Conservation (phyloP, 64 coral and sea anemone genomes). For the Stichodactyla mertensii region DNA sequence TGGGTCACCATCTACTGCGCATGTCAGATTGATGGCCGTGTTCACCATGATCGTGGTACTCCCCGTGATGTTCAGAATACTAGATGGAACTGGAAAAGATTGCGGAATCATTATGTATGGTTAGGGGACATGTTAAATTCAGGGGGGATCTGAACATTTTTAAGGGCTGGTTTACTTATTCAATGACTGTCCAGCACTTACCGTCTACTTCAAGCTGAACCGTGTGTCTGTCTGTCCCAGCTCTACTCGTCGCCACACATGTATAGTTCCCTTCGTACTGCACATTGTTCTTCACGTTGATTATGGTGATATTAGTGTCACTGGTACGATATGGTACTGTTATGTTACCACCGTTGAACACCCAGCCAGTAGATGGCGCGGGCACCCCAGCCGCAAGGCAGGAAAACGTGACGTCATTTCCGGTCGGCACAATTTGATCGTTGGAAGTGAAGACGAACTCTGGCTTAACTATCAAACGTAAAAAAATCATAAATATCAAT, state of each 20-base stretch:
- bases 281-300: background rate
- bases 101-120: background rate
- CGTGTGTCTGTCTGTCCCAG: slow-evolving; percentile 1
- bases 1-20: slow-evolving; percentile 21
- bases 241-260: slow-evolving; percentile 36
- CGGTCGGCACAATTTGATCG: background rate
- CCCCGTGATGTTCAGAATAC: background rate
- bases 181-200: background rate
- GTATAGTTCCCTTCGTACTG: slow-evolving; percentile 34
- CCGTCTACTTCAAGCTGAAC: background rate
- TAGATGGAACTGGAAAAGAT: background rate
- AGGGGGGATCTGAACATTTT: background rate
- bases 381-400: slow-evolving; percentile 14
- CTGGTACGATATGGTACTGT: background rate
- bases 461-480: slow-evolving; percentile 4
- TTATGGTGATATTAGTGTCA: background rate
- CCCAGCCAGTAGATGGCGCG: background rate
- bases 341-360: background rate
- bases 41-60: background rate
- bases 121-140: background rate
- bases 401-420: slow-evolving; percentile 5
- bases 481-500: background rate
- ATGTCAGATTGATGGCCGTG: slow-evolving; percentile 9
- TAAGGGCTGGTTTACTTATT: background rate
- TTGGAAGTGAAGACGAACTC: slow-evolving; percentile 9